These are phyloP conservation scores for Megaceryle maxima DNA, from an alignment of 2,113 vertebrate genomes.

Conservation along the genomic window DNA sequence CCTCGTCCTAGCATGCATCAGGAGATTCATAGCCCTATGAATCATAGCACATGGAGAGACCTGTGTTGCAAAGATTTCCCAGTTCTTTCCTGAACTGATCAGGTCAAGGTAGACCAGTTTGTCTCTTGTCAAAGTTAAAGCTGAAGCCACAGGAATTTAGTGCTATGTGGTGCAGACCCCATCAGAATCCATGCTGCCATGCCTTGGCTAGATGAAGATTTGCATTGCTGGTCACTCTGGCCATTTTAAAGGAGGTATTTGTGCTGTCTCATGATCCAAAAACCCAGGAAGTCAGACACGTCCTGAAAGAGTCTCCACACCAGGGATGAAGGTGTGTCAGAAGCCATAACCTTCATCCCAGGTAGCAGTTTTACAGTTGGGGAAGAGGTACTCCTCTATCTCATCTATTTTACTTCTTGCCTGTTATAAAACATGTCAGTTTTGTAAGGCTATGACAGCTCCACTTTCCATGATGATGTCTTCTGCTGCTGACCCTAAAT, in stretches of 20 bases:
- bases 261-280: background rate
- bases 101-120: background rate
- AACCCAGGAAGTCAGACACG: background rate
- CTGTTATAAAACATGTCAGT: background rate
- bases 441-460: background rate
- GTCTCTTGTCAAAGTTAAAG: background rate
- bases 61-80: background rate
- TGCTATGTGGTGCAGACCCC: background rate
- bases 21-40: conserved; percentile 17
- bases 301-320: background rate
- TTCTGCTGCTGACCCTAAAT: background rate
- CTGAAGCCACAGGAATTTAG: background rate
- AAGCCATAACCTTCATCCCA: background rate
- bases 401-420: background rate
- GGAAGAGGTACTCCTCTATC: background rate
- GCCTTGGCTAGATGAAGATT: background rate
- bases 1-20: background rate
- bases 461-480: background rate
- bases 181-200: background rate
- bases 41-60: background rate
- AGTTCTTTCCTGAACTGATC: background rate
- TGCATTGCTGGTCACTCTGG: background rate
- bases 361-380: accelerated
- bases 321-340: background rate
- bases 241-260: background rate